Conservation (phyloP, 1,140 invertebrate genomes). For the Drosophila pseudoananassae region DNA sequence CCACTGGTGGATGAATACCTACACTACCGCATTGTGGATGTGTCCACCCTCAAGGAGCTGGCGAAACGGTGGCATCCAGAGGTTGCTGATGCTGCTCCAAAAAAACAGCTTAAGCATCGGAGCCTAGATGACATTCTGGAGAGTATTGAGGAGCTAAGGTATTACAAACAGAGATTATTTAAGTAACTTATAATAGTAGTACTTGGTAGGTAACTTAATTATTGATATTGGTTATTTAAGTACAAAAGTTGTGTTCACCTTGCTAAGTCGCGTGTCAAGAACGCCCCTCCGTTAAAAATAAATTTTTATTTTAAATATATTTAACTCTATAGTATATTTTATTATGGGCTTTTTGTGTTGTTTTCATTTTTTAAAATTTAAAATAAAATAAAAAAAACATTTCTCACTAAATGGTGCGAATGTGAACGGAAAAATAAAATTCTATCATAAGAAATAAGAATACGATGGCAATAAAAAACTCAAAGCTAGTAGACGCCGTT, state of each 20-base stretch:
- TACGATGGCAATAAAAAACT: conserved; percentile 78
- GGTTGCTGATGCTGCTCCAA: conserved; percentile 86
- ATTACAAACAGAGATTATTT: conserved; percentile 88
- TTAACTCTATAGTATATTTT: not conserved
- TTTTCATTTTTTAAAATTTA: conserved; percentile 12
- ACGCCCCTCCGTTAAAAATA: not conserved
- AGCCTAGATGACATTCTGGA: conserved; percentile 94
- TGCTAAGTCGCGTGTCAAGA: not conserved
- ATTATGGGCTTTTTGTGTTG: not conserved
- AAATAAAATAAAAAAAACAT: conserved; percentile 15
- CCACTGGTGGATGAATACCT: conserved; percentile 90
- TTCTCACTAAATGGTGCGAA: conserved; percentile 59
- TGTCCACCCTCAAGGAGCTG: conserved; percentile 95
- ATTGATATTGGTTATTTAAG: too few species aligned
- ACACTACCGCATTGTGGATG: conserved; percentile 97
- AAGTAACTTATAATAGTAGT: conserved; percentile 46
- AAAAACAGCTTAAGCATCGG: conserved; percentile 89
- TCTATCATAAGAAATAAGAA: conserved; percentile 82
- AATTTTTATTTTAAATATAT: not conserved
- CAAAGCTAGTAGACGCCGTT: conserved; percentile 82
- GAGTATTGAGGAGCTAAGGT: conserved; percentile 92
- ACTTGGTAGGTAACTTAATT: too few species aligned
- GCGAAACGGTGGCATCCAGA: conserved; percentile 90
- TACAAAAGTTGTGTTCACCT: not conserved
- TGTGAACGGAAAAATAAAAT: conserved; percentile 76